Base-by-base conservation (phyloP, 2,888 invertebrate species). In the Diarsia rubi region DNA sequence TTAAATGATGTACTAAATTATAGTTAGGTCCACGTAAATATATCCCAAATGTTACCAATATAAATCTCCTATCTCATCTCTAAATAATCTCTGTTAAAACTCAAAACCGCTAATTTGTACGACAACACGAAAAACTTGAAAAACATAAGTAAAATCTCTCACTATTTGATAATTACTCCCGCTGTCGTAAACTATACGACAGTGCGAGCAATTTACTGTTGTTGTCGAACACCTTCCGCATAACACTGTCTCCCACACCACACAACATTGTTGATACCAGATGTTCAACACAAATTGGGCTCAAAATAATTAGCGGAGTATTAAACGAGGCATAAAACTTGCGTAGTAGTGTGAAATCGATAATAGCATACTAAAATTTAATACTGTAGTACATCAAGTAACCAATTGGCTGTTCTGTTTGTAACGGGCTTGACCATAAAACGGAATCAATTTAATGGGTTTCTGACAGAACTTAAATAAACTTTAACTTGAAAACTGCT, bases 251-350 rank as follows among this genome's bases (percentile, higher is more conserved):
- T 60, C 16, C 64, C 16, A 73, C 62, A 62, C 45, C 42, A 52
- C 54, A 59, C 69, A 63, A 82, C 82, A 79, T 73, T 84, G 44
- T 24, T 63, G 65, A 82, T 72, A 86, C 79, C 87, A 88, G 81
- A 86, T 87, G 85, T 84, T 79, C 64, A 70, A 81, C 74, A 77
- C 69, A 77, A 80, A 86, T 86, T 86, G 86, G 83, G 73, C 75
- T 86, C 83, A 82, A 85, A 86, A 91, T 93, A 92, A 93, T 94
- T 94, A 95, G 92, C 93, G 80, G 88, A 90, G 91, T 92, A 92
- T 94, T 92, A 93, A 93, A 91, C 86, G 78, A 88, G 88, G 89
- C 88, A 90, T 93, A 93, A 93, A 93, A 83, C 77, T 87, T 80
- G 83, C 92, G 90, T 84, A 89, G 85, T 83, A 88, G 90, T 91